These are phyloP conservation scores for Corydoras maculifer DNA, from an alignment of 2,113 vertebrate genomes.

Conservation along the genomic window DNA sequence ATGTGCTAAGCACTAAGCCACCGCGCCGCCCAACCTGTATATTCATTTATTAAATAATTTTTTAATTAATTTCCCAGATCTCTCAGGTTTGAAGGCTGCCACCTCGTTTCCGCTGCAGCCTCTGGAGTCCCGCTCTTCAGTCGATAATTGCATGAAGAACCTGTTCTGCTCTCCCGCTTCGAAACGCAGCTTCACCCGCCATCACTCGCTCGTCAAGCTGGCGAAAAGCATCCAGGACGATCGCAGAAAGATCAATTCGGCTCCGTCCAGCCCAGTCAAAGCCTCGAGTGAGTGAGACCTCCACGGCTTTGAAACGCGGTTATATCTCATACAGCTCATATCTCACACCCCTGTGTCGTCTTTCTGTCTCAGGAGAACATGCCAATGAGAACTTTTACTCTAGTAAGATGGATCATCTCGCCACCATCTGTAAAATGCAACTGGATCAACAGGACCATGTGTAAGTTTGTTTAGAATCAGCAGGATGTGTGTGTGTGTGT, in stretches of 20 bases:
- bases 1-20: no score
- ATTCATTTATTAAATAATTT: no score
- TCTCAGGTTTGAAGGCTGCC: constrained; percentile 47
- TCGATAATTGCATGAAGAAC: constrained; percentile 87
- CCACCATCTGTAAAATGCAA: constrained; percentile 76
- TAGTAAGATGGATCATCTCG: constrained; percentile 80
- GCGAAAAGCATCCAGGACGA: constrained; percentile 82
- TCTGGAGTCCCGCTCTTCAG: constrained; percentile 55
- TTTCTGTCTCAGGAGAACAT: constrained; percentile 47
- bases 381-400: constrained; percentile 48
- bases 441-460: constrained; percentile 72
- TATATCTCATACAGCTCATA: not conserved
- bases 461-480: constrained; percentile 58
- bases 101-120: constrained; percentile 38
- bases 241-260: constrained; percentile 86
- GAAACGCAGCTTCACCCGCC: constrained; percentile 82
- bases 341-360: not conserved
- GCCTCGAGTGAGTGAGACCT: constrained; percentile 54
- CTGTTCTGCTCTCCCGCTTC: constrained; percentile 73
- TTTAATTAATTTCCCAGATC: no score
- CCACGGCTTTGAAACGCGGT: not conserved
- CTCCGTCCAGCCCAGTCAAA: constrained; percentile 82
- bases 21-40: no score
- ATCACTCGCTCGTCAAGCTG: constrained; percentile 86
- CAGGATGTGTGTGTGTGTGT: no score